These are phyloP conservation scores for Dendrocincla tyrannina DNA, from an alignment of 2,797 vertebrate species.

Conservation along the genomic window DNA sequence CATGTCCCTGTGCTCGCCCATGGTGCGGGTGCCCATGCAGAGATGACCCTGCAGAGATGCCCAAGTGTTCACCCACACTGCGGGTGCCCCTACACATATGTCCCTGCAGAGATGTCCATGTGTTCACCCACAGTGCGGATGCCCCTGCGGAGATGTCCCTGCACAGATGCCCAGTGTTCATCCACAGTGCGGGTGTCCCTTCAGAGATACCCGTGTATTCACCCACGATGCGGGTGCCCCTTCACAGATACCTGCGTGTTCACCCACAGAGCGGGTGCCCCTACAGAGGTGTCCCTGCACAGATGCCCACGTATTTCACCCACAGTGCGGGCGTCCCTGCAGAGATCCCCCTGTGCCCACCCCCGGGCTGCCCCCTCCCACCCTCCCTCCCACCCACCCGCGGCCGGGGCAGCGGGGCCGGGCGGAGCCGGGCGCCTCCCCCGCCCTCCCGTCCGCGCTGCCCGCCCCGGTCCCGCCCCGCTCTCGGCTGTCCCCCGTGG, in stretches of 20 bases:
- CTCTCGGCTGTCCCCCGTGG: background rate
- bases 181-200: background rate
- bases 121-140: too few species aligned
- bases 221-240: too few species aligned
- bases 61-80: too few species aligned
- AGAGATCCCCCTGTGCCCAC: background rate
- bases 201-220: background rate
- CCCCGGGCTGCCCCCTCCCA: background rate
- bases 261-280: too few species aligned
- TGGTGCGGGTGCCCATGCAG: background rate
- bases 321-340: background rate
- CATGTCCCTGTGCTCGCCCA: background rate
- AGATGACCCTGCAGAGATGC: background rate
- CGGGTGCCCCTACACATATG: background rate
- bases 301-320: too few species aligned
- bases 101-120: too few species aligned
- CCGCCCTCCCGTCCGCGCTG: background rate
- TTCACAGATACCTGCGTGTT: too few species aligned
- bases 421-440: background rate
- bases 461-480: background rate
- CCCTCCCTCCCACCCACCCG: background rate
- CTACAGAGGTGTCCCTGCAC: too few species aligned
- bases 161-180: too few species aligned
- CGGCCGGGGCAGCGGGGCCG: background rate
- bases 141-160: background rate